Base-by-base conservation (phyloP, 2,888 invertebrate genomes). In the Empis stercorea region DNA sequence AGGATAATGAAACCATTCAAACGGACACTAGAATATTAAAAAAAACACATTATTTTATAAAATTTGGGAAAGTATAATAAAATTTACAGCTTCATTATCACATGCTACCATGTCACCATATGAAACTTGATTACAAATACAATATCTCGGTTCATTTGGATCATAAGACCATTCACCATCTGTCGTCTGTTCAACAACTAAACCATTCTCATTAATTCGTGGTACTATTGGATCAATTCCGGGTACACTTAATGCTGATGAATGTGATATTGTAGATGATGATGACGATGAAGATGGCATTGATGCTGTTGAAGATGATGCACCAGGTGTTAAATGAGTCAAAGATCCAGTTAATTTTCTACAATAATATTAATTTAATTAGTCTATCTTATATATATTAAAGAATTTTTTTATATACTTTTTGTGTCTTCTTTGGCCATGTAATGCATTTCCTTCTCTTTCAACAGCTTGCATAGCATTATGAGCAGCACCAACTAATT, bases 101-200 rank as follows among this genome's bases (percentile, higher is more conserved):
- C 99, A 97, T 51, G 96, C 97, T 39, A 99, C 95, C 97, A 97
- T 97, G 65, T 94, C 93, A 1, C 96, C 96, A 62, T 95, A 96
- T 0, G 93, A 93, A 16, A 95, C 92, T 71, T 96, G 93, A 71
- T 95, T 94, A 71, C 96, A 96, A 58, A 94, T 80, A 68, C 95
- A 96, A 71, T 96, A 96, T 56, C 87, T 75, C 1, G 94, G 95
- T 68, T 96, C 97, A 70, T 96, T 93, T 2, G 95, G 94, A 72
- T 95, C 95, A 59, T 87, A 89, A 0, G 85, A 82, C 91, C 93
- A 94, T 64, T 92, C 91, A 10, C 81, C 80, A 59, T 84, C 82
- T 53, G 76, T 48, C 0, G 64, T 59, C 48, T 67, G 67, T 48
- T 70, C 70, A 2, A 66, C 64, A 16, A 64, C 60, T 48, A 68